These are phyloP conservation scores for Amazona guildingii DNA, from an alignment of 2,113 vertebrate genomes.

Conservation along the genomic window DNA sequence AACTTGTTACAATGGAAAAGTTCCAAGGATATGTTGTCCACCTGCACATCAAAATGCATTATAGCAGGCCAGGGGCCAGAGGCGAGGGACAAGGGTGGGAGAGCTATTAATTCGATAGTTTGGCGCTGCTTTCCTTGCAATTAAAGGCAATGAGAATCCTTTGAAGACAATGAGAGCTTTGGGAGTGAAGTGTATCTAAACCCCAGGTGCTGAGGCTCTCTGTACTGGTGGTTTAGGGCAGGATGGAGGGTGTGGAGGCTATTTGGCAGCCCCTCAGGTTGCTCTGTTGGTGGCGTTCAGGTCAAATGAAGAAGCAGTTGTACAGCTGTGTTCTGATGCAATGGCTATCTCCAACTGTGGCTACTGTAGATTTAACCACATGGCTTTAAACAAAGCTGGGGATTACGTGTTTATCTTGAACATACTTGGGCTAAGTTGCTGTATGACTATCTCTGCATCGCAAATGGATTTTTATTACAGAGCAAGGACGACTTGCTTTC, in stretches of 20 bases:
- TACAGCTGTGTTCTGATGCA: neutral
- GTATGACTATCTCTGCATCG: neutral
- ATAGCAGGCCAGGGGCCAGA: conserved; percentile 43
- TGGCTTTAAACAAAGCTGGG: neutral
- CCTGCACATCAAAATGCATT: conserved; percentile 20
- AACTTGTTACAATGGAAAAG: conserved; percentile 61
- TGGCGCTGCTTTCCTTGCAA: neutral
- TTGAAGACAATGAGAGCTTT: neutral
- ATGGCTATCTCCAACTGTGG: neutral
- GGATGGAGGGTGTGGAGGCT: neutral
- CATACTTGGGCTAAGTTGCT: neutral
- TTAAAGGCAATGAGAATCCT: neutral
- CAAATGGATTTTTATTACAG: neutral
- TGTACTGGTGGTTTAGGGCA: rapidly evolving
- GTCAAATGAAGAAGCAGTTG: neutral
- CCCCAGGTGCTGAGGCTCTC: neutral
- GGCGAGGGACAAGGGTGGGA: neutral
- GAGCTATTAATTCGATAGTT: neutral
- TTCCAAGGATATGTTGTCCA: conserved; percentile 52
- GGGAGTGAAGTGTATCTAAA: neutral
- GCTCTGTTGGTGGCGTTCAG: neutral
- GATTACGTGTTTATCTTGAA: neutral
- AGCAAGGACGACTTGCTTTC: neutral
- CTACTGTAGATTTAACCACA: neutral
- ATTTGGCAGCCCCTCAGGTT: neutral